phyloP scores from a whole-genome alignment of 1,140 invertebrate genomes.

The Mercenaria mercenaria region DNA sequence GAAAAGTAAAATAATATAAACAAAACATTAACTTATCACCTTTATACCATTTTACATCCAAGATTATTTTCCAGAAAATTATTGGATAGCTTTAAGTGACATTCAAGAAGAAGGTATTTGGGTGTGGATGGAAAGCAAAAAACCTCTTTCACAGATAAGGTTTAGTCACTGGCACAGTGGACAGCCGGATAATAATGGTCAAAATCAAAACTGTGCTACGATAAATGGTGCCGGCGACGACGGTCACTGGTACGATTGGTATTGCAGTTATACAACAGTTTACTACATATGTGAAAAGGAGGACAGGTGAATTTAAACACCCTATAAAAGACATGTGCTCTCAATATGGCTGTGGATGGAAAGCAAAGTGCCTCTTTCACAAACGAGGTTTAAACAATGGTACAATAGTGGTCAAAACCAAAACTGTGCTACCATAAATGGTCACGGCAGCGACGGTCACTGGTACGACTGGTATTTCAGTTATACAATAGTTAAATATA shows the following conservation, averaged over 20 bases:
- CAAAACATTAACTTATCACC: too few species aligned
- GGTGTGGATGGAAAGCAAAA: background rate
- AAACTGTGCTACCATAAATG: background rate
- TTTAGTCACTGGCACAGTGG: background rate
- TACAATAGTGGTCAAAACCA: background rate
- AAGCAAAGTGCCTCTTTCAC: background rate
- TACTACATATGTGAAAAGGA: background rate
- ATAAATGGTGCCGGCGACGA: background rate
- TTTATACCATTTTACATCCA: too few species aligned
- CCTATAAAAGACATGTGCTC: too few species aligned
- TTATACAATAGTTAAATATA: too few species aligned
- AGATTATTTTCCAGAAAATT: background rate
- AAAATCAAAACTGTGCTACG: background rate
- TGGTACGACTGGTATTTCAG: background rate
- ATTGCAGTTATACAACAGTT: background rate
- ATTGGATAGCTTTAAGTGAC: background rate
- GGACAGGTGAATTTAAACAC: background rate
- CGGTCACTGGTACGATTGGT: background rate
- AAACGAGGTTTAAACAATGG: background rate
- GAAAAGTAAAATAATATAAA: too few species aligned
- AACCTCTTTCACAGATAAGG: background rate
- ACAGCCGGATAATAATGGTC: background rate
- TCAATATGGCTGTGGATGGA: constrained; percentile 7
- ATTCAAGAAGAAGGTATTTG: background rate
- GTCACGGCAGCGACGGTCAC: too few species aligned